Percentiles rank a stretch among this genome's conserved stretches.
Evolutionary conservation across 2,113 vertebrate species (phyloP).

Genomic region (Mustelus asterias): DNA sequence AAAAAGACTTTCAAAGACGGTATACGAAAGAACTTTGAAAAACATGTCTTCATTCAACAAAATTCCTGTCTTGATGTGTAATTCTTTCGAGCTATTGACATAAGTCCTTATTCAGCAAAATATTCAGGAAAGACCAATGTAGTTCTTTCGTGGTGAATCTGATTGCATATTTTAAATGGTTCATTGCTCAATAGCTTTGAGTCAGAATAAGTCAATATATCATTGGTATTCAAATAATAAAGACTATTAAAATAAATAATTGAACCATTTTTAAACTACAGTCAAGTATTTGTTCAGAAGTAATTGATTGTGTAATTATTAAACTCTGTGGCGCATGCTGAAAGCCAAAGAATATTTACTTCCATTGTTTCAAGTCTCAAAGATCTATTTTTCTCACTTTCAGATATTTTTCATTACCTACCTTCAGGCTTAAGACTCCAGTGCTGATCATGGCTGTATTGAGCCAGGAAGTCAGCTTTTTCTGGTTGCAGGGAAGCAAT

Average conservation of each 20-base stretch:
- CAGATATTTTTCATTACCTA: not conserved
- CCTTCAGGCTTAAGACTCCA: not conserved
- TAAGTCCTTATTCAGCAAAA: not conserved
- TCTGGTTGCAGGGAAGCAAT: not conserved
- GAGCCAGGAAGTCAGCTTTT: not conserved
- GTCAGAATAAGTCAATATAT: not conserved
- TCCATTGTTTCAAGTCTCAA: not conserved
- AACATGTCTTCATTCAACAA: not conserved
- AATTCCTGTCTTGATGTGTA: not conserved
- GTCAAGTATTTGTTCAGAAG: not conserved
- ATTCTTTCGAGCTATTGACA: not conserved
- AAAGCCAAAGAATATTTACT: not conserved
- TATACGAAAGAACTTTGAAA: not conserved
- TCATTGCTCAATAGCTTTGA: not conserved
- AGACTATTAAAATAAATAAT: not conserved
- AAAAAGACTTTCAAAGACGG: too few species aligned
- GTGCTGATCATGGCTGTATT: not conserved
- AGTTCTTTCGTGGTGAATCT: not conserved
- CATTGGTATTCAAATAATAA: not conserved
- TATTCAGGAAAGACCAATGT: not conserved
- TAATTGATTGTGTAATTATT: conserved; percentile 6
- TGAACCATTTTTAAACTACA: not conserved
- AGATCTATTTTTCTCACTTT: not conserved
- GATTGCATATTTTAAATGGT: not conserved
- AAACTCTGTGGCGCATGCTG: not conserved